Evolutionary conservation across 1,140 invertebrate genomes (phyloP).

Genomic region (Hyphantria cunea): DNA sequence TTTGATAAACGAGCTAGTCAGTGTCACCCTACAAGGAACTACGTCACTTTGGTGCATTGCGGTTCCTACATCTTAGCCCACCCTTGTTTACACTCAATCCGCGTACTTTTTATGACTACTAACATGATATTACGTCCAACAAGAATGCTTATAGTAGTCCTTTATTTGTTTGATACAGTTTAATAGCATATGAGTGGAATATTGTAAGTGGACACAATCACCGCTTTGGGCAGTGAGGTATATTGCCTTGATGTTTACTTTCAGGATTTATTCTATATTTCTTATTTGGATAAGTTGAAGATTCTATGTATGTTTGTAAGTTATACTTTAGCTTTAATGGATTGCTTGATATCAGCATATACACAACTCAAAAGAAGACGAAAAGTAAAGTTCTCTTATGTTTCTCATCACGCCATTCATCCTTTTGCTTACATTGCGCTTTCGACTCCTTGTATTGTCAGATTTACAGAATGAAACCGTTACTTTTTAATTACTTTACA

Average conservation of each 20-base stretch:
- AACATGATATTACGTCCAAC: slow-evolving; percentile 59
- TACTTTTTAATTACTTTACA: no score
- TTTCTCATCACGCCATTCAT: no score
- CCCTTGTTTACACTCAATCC: slow-evolving; percentile 73
- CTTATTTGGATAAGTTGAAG: not conserved
- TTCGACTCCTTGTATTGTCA: no score
- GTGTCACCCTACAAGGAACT: slow-evolving; percentile 71
- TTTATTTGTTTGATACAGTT: slow-evolving; percentile 71
- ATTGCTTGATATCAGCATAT: not conserved
- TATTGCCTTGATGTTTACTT: slow-evolving; percentile 29
- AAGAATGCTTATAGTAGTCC: slow-evolving; percentile 59
- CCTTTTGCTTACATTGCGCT: no score
- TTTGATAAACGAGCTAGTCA: slow-evolving; percentile 76
- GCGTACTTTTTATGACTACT: slow-evolving; percentile 73
- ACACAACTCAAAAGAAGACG: not conserved
- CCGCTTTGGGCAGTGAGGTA: slow-evolving; percentile 17
- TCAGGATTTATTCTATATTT: slow-evolving; percentile 12
- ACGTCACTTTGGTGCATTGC: slow-evolving; percentile 79
- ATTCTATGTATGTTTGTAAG: not conserved
- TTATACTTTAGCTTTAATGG: not conserved
- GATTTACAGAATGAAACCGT: no score
- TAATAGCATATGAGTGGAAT: slow-evolving; percentile 59
- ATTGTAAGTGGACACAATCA: slow-evolving; percentile 39
- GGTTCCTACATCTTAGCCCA: slow-evolving; percentile 62
- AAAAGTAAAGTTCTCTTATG: no score